Evolutionary conservation across 2,797 vertebrate genomes (phyloP), one percentile per base, ranked within the genome.

Genomic region (Eremophila alpestris): DNA sequence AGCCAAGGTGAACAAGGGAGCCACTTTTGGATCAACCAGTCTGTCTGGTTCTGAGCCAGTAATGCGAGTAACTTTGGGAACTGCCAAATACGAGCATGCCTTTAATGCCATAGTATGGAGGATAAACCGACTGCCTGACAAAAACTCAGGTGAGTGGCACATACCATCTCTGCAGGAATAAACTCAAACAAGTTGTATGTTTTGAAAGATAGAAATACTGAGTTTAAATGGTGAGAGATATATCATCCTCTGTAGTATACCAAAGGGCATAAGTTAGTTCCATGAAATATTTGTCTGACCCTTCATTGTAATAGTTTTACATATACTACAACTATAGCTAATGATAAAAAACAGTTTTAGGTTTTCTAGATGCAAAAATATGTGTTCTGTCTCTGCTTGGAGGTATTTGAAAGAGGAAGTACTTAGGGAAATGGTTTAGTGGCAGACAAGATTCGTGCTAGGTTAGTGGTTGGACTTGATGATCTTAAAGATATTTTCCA

Each of bases 61-160:
- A 78, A 99, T 99, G 99, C 98, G 98, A 95, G 98, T 99, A 38
- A 99, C 99, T 60, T 93, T 99, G 94, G 99, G 99, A 92, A 98
- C 98, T 15, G 98, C 98, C 84, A 99, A 99, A 96, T 99, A 99
- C 0, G 99, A 99, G 59, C 98, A 98, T 43, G 98, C 99, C 93
- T 99, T 98, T 97, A 98, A 97, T 83, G 96, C 99, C 83, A 98
- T 99, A 8, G 99, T 99, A 46, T 99, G 99, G 99, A 98, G 98
- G 95, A 98, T 99, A 92, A 98, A 97, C 95, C 97, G 98, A 14
- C 97, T 99, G 93, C 99, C 99, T 43, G 98, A 99, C 97, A 99
- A 99, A 96, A 99, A 99, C 96, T 98, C 99, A 95, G 98, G 99
- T 99, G 96, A 97, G 98, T 97, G 55, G 51, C 38, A 30, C 32